Evolutionary conservation across 2,888 invertebrate genomes (phyloP), one percentile per base, ranked within the genome.

Genomic region (Sacculina carcini): DNA sequence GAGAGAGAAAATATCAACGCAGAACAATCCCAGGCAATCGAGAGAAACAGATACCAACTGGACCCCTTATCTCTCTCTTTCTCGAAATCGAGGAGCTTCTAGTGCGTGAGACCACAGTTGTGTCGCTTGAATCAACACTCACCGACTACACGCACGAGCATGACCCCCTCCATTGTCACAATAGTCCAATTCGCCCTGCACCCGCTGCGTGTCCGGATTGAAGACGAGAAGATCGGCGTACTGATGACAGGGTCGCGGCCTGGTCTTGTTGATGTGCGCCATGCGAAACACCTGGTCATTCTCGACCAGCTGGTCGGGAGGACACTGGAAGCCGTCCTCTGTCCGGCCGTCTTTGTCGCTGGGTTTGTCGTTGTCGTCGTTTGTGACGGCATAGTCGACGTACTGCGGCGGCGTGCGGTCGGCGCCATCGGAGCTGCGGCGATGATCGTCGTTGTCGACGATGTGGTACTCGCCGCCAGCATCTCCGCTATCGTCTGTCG

Each of bases 151-250:
- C n/a, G n/a, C n/a, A n/a, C n/a, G n/a, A n/a, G 24, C 49, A 9
- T 36, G 21, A n/a, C 86, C 86, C 55, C 83, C 84, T 39, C 81
- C 82, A 52, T 77, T 76, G 62, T 83, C 85, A 63, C 84, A 86
- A 64, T 84, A 86, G 36, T 83, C 85, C 42, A 84, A 70, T 66
- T 84, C 85, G 51, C 84, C 86, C 68, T 85, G 86, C 3, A 84
- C 69, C 28, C 84, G 81, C 59, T 78, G 73, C 5, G 53, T 54
- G 16, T 53, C 24, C n/a, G 51, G 55, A 26, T 56, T 56, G 51
- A 57, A 48, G 54, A 52, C 60, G 62, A 77, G 84, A 3, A 84
- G 66, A 32, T 72, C 73, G 53, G 77, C 74, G 63, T 81, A 76
- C 63, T 82, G 73, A 64, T 87, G 87, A 63, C 87, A 89, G 5